Evolutionary conservation across 2,888 invertebrate genomes (phyloP).

Genomic region (Liodrosophila aerea): DNA sequence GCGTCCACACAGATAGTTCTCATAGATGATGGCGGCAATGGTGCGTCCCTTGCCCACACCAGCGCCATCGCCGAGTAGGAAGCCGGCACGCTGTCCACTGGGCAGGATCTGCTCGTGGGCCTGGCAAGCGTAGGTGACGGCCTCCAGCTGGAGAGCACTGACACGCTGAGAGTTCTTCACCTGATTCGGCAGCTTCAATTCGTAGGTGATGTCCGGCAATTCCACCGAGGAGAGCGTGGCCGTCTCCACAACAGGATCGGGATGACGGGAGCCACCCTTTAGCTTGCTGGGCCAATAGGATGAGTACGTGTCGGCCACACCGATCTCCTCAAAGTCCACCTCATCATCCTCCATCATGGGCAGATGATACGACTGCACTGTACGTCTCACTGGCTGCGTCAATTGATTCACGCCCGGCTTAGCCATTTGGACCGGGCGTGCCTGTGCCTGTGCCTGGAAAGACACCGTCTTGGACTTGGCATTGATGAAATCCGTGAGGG

Average conservation of each 20-base stretch:
- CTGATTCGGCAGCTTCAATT: conserved; percentile 90
- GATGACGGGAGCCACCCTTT: conserved; percentile 88
- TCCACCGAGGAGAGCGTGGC: conserved; percentile 98
- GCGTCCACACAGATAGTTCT: conserved; percentile 95
- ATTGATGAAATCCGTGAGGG: conserved; percentile 13
- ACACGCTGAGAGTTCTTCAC: conserved; percentile 91
- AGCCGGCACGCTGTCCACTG: conserved; percentile 95
- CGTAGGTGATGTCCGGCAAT: conserved; percentile 95
- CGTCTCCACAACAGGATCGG: conserved; percentile 99
- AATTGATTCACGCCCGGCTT: too few relatives aligned
- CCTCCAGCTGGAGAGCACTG: conserved; percentile 98
- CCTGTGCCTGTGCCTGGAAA: not conserved
- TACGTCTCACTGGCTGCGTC: conserved; percentile 4
- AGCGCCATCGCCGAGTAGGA: conserved; percentile 98
- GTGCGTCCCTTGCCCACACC: conserved; percentile 99
- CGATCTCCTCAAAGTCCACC: conserved; percentile 97
- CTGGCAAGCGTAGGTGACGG: conserved; percentile 98
- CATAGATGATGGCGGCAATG: conserved; percentile 98
- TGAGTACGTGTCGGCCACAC: conserved; percentile 98
- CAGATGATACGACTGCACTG: not conserved
- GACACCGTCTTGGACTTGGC: not conserved
- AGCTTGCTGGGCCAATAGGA: conserved; percentile 96
- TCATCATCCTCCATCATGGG: conserved; percentile 85
- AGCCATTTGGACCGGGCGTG: too few relatives aligned
- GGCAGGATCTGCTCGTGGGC: conserved; percentile 96